A percentile compares a stretch with the other conserved stretches of the same genome.
phyloP scores from a whole-genome alignment of 2,797 vertebrate genomes.

The Hyperoplus immaculatus region DNA sequence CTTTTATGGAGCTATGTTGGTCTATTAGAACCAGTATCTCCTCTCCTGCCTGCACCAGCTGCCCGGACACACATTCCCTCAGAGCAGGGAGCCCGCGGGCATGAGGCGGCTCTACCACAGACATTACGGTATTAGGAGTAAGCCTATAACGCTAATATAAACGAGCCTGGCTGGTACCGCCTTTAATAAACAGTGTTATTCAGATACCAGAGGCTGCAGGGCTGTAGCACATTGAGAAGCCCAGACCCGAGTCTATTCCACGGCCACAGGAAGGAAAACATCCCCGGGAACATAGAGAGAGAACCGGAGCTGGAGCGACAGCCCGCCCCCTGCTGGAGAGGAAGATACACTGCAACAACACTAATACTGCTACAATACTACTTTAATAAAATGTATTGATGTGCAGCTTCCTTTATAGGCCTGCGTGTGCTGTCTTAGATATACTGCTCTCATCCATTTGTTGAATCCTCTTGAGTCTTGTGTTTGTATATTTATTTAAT shows the following conservation, averaged over 20 bases:
- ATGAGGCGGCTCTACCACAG: background rate
- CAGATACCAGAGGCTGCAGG: no score
- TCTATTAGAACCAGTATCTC: conserved; percentile 41
- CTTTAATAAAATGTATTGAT: no score
- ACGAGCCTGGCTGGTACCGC: no score
- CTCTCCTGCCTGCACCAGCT: conserved; percentile 38
- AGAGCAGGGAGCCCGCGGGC: conserved; percentile 31
- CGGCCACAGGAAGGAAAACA: conserved; percentile 12
- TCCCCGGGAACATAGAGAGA: background rate
- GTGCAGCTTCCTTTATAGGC: no score
- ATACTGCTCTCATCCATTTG: no score
- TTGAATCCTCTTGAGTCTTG: no score
- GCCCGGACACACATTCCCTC: conserved; percentile 42
- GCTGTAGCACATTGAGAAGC: no score
- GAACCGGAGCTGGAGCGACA: background rate
- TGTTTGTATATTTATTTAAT: no score
- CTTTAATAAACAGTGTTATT: no score
- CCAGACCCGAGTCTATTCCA: no score
- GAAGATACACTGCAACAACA: background rate
- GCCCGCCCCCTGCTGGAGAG: conserved; percentile 32
- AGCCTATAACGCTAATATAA: no score
- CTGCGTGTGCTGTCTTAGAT: no score
- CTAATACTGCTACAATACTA: background rate
- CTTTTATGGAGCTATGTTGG: conserved; percentile 10
- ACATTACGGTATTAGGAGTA: conserved; percentile 41